A percentile compares a stretch with the other conserved stretches of the same genome.
Evolutionary conservation across 2,113 vertebrate species (phyloP).

Genomic region (Abramis brama): DNA sequence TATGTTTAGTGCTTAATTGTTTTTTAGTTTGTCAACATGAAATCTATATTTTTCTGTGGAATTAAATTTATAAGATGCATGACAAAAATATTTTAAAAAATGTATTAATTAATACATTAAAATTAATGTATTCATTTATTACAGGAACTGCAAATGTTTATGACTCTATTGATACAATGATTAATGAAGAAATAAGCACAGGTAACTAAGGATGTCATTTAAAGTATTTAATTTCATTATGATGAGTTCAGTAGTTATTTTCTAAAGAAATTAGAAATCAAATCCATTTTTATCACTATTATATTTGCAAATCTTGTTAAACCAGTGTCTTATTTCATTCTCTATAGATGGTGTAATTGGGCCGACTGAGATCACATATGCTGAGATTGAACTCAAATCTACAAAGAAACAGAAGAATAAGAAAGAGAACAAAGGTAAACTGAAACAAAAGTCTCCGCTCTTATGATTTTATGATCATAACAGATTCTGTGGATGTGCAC

Average conservation of each 20-base stretch:
- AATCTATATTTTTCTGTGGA: too few species aligned
- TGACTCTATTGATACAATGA: not conserved
- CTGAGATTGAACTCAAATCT: conserved; percentile 2
- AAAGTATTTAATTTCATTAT: too few species aligned
- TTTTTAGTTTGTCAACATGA: too few species aligned
- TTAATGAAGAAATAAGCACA: not conserved
- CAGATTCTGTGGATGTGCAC: too few species aligned
- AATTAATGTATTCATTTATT: not conserved
- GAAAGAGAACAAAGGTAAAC: too few species aligned
- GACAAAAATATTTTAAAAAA: too few species aligned
- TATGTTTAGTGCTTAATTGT: not conserved
- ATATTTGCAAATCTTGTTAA: not conserved
- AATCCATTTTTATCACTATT: not conserved
- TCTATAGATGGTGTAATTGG: not conserved
- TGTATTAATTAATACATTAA: not conserved
- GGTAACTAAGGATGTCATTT: not conserved
- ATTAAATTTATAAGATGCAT: too few species aligned
- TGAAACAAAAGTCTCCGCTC: too few species aligned
- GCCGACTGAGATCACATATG: not conserved
- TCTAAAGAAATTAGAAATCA: not conserved
- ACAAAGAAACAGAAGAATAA: too few species aligned
- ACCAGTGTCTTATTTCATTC: not conserved
- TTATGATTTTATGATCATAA: too few species aligned
- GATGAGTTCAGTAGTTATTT: too few species aligned
- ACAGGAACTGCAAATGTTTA: not conserved